Base-by-base conservation (phyloP, 2,797 vertebrate species). In the Cichlasoma orientale region DNA sequence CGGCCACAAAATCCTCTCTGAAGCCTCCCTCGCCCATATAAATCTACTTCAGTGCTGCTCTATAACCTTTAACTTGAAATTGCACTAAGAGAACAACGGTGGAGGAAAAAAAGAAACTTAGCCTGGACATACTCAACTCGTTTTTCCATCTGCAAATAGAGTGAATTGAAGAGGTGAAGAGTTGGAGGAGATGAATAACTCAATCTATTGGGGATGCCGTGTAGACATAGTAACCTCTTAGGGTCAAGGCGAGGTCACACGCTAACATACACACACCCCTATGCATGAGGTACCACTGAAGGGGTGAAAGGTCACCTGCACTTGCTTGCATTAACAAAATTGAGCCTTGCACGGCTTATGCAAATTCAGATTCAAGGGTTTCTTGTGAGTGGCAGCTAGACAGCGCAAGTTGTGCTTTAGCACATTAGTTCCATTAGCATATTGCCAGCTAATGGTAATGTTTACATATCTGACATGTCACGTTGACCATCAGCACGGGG, bases 301-400 rank as follows among this genome's bases (percentile, higher is more conserved):
- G 75, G 85, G 92, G 93, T 93, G 83, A 95, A 83, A 92, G 94
- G 93, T 95, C 91, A 77, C 87, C 72, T 84, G 75, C 90, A 88
- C 89, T 92, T 88, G 87, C 91, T 85, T 92, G 86, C 94, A 95
- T 94, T 95, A 94, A 92, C 89, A 92, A 94, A 95, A 96, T 93
- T 93, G 94, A 93, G 94, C 89, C 90, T 92, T 89, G 90, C 83
- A 75, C 89, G 90, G 82, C 90, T 93, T 94, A 94, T 95, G 93
- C 89, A 93, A 95, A 96, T 95, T 36, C 47, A 78, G 86, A 85
- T 88, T 80, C 80, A 50, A 71, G 75, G 86, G 86, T 86, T 91
- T 79, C 77, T 76, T 76, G 50, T 93, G 90, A 94, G 88, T 91
- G 91, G 90, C 91, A 94, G 91, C 85, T 78, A 82, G 77, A 92